A percentile compares a stretch with the other conserved stretches of the same genome.
phyloP scores from a whole-genome alignment of 2,888 invertebrate species.

The Dolichopus griseipennis region DNA sequence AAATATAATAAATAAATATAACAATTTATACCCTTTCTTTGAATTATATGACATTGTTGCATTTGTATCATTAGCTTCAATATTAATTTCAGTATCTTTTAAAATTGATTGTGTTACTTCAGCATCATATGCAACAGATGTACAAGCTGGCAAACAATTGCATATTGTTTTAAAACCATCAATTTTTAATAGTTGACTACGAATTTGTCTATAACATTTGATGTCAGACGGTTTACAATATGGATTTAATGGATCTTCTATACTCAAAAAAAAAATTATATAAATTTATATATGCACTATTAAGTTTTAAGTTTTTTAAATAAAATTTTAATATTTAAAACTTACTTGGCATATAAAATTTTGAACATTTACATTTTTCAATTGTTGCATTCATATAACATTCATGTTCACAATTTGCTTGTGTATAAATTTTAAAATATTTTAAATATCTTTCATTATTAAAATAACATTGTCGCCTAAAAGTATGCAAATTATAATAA shows the following conservation, averaged over 20 bases:
- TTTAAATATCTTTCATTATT: slow-evolving; percentile 53
- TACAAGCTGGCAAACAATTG: slow-evolving; percentile 54
- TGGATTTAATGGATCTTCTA: not conserved
- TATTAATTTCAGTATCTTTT: not conserved
- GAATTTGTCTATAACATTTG: slow-evolving; percentile 10
- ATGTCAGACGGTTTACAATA: slow-evolving; percentile 9
- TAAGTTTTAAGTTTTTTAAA: not conserved
- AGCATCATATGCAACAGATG: slow-evolving; percentile 54
- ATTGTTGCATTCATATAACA: slow-evolving; percentile 60
- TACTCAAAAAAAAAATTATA: slow-evolving; percentile 31
- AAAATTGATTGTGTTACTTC: slow-evolving; percentile 53
- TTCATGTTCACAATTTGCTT: slow-evolving; percentile 63
- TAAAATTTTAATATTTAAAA: no score
- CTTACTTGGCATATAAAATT: slow-evolving; percentile 56
- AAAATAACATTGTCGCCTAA: slow-evolving; percentile 57
- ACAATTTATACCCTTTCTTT: not conserved
- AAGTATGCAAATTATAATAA: not conserved
- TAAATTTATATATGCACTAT: slow-evolving; percentile 49
- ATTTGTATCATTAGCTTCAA: not conserved
- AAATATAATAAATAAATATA: not conserved
- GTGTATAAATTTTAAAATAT: slow-evolving; percentile 60
- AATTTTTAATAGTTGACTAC: slow-evolving; percentile 7
- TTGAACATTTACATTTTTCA: slow-evolving; percentile 56
- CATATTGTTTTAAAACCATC: slow-evolving; percentile 36
- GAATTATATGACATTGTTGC: no score